These are phyloP conservation scores for Circaetus cinerascens DNA, from an alignment of 2,113 vertebrate genomes.

Conservation along the genomic window DNA sequence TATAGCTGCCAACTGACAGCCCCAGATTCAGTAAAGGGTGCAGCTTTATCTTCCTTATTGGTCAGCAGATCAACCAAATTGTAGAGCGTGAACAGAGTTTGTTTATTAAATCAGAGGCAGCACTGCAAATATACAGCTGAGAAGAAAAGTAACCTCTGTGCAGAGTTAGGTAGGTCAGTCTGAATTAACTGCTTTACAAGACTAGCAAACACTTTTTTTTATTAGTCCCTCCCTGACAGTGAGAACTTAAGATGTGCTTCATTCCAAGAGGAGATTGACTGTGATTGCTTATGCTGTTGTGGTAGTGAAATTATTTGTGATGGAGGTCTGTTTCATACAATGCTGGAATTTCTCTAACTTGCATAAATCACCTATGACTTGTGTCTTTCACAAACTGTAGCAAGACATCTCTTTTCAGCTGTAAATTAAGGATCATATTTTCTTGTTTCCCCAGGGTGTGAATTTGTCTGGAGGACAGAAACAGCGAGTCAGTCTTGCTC, in stretches of 20 bases:
- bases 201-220: not conserved
- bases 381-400: not conserved
- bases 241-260: not conserved
- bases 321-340: not conserved
- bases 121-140: not conserved
- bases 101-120: not conserved
- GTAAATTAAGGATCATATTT: not conserved
- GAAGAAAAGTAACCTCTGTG: not conserved
- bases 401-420: not conserved
- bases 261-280: not conserved
- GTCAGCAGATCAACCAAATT: not conserved
- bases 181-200: not conserved
- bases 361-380: not conserved
- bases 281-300: not conserved
- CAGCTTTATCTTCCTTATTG: not conserved
- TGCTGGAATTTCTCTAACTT: not conserved
- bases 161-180: not conserved
- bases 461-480: conserved; percentile 97
- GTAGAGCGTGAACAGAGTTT: not conserved
- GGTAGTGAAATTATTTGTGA: not conserved
- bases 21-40: not conserved
- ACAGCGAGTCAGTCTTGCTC: conserved; percentile 90
- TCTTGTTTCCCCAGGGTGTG: conserved; percentile 80
- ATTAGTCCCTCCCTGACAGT: not conserved
- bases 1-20: not conserved